Percentiles rank a stretch among this genome's conserved stretches.
Evolutionary conservation across 2,888 invertebrate species (phyloP).

Genomic region (Drosophila tripunctata): DNA sequence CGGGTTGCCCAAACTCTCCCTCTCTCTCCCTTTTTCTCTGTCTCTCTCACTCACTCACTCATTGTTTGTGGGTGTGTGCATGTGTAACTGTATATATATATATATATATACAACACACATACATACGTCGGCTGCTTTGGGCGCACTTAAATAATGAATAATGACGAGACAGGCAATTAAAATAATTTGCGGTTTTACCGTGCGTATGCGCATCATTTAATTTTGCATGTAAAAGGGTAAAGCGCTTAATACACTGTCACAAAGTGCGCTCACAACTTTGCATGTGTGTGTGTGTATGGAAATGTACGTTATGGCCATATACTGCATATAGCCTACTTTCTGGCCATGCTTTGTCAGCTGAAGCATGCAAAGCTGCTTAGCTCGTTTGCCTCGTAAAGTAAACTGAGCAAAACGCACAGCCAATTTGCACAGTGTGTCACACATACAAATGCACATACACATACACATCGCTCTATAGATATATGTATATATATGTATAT

Average conservation of each 20-base stretch:
- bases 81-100: conserved; percentile 11
- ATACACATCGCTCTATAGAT: not conserved
- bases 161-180: conserved; percentile 84
- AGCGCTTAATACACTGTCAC: conserved; percentile 72
- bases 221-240: conserved; percentile 79
- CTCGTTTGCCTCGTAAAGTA: conserved; percentile 23
- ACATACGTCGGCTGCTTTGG: conserved; percentile 59
- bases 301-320: not conserved
- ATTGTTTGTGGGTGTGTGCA: conserved; percentile 28
- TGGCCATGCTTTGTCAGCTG: conserved; percentile 20
- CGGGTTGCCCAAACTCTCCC: conserved; percentile 36
- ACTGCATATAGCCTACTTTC: conserved; percentile 35
- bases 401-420: conserved; percentile 37
- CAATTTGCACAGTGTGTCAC: conserved; percentile 45
- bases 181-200: conserved; percentile 83
- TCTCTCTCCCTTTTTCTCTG: too few species aligned
- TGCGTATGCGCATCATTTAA: conserved; percentile 83
- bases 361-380: conserved; percentile 37
- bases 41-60: too few species aligned
- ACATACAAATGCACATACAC: not conserved
- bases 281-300: not conserved
- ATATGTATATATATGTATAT: not conserved
- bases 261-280: conserved; percentile 23
- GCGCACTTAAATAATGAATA: conserved; percentile 82
- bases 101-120: conserved; percentile 34